These are phyloP conservation scores for Speoplatyrhinus poulsoni DNA, from an alignment of 2,113 vertebrate genomes.

Conservation along the genomic window DNA sequence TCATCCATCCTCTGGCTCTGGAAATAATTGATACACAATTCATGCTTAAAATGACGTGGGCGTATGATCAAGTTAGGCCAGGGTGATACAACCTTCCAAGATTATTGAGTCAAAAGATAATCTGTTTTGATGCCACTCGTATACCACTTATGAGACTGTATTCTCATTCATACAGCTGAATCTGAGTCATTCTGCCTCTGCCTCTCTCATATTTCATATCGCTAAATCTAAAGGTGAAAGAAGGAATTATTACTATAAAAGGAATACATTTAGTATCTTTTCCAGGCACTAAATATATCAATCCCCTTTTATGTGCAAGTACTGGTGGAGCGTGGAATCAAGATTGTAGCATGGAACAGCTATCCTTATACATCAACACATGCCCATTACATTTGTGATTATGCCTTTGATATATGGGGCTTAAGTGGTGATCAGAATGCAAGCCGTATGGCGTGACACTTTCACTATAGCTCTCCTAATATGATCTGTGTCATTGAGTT, in stretches of 20 bases:
- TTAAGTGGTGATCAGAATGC: conserved; percentile 22
- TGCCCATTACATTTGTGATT: conserved; percentile 6
- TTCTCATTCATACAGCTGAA: conserved; percentile 34
- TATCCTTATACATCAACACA: neutral
- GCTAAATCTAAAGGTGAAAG: conserved; percentile 21
- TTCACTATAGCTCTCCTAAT: conserved; percentile 53
- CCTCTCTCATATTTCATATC: conserved; percentile 36
- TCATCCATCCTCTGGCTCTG: conserved; percentile 1
- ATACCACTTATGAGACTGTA: conserved; percentile 41
- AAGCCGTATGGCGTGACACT: conserved; percentile 27
- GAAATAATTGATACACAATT: conserved; percentile 45
- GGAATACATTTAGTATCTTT: neutral
- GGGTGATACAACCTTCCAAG: conserved; percentile 41
- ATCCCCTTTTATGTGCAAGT: neutral
- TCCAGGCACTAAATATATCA: neutral
- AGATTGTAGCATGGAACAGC: neutral
- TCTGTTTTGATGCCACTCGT: conserved; percentile 44
- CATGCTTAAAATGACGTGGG: conserved; percentile 33
- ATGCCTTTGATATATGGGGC: conserved; percentile 8
- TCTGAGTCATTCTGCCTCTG: conserved; percentile 9
- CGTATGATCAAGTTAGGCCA: conserved; percentile 37
- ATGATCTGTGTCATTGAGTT: conserved; percentile 56
- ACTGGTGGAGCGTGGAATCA: neutral
- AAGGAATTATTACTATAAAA: conserved; percentile 3
- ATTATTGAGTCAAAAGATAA: conserved; percentile 49